Evolutionary conservation across 2,888 invertebrate species (phyloP).

Genomic region (Julus scandinavius): DNA sequence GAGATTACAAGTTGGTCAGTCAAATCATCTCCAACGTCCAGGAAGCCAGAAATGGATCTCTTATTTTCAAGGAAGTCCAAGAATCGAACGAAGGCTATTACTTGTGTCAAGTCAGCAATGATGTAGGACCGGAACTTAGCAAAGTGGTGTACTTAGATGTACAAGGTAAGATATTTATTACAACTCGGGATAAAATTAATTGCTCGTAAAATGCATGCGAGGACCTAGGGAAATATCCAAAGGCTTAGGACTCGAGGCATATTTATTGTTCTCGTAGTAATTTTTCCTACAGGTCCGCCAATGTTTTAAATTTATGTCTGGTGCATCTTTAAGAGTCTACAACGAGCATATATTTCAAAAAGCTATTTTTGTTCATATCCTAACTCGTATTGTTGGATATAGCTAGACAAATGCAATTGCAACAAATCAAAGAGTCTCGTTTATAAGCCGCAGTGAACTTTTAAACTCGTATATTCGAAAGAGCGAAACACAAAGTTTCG

Average conservation of each 20-base stretch:
- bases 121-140: conserved; percentile 58
- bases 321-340: conserved; percentile 23
- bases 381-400: not conserved
- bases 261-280: not conserved
- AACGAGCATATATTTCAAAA: conserved; percentile 38
- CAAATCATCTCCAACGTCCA: conserved; percentile 19
- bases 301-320: conserved; percentile 31
- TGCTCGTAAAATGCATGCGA: not conserved
- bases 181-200: not conserved
- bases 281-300: not conserved
- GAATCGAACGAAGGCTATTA: conserved; percentile 58
- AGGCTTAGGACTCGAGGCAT: not conserved
- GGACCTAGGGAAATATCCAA: not conserved
- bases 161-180: conserved; percentile 56
- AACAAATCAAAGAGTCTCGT: conserved; percentile 27
- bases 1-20: conserved; percentile 57
- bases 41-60: conserved; percentile 56
- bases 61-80: conserved; percentile 53
- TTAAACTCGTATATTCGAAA: not conserved
- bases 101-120: conserved; percentile 58
- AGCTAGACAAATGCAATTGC: not conserved
- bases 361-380: conserved; percentile 36
- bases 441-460: conserved; percentile 29
- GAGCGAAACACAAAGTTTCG: not conserved
- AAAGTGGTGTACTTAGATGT: conserved; percentile 58